Percentiles rank a stretch among this genome's conserved stretches.
phyloP scores from a whole-genome alignment of 1,140 invertebrate genomes.

The Caligus rogercresseyi region DNA sequence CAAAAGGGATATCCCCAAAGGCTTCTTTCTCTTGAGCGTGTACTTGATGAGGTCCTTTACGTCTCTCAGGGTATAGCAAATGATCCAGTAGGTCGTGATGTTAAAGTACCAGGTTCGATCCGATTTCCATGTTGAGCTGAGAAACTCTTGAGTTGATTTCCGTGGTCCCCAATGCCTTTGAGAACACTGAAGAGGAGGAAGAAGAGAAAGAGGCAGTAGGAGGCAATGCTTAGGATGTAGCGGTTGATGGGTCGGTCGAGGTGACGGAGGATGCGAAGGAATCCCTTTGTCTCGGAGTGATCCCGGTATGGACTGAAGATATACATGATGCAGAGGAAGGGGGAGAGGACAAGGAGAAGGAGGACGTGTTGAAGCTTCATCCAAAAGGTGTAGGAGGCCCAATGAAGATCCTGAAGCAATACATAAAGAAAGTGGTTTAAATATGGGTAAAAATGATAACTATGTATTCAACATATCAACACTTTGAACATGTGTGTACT shows the following conservation, averaged over 20 bases:
- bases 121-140: not conserved
- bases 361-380: not conserved
- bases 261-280: not conserved
- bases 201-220: conserved; percentile 10
- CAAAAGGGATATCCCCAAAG: not conserved
- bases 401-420: not conserved
- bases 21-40: not conserved
- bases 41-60: not conserved
- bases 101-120: conserved; percentile 13
- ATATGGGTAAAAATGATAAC: not conserved
- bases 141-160: not conserved
- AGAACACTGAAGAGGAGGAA: conserved; percentile 1
- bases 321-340: conserved; percentile 10
- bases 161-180: conserved; percentile 1
- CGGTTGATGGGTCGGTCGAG: not conserved
- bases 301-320: conserved; percentile 6
- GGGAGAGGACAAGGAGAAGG: not conserved
- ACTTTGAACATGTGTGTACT: too few relatives aligned
- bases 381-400: not conserved
- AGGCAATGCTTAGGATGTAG: conserved; percentile 8
- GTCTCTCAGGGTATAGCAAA: conserved; percentile 5
- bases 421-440: not conserved
- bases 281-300: conserved; percentile 1
- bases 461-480: too few relatives aligned
- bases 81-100: not conserved